A percentile compares a stretch with the other conserved stretches of the same genome.
Evolutionary conservation across 92 coral and sea anemone genomes (phyloP).

Genomic region (Ricordea florida): DNA sequence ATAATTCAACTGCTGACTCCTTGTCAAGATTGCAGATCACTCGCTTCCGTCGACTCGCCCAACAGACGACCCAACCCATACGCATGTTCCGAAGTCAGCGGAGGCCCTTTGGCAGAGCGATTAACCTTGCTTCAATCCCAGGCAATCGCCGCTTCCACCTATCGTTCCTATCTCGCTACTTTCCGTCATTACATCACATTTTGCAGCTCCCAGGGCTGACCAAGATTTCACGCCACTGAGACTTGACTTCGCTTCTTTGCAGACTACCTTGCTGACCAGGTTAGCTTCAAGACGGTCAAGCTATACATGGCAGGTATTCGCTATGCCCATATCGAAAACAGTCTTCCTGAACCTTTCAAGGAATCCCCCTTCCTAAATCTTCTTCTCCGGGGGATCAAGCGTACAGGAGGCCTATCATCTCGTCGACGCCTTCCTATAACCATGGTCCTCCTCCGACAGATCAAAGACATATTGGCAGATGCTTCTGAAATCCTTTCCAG

Average conservation of each 20-base stretch:
- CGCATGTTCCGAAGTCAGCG: not conserved
- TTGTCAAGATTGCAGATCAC: not conserved
- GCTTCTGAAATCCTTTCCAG: not conserved
- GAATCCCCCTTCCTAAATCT: not conserved
- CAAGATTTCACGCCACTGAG: not conserved
- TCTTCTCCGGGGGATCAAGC: not conserved
- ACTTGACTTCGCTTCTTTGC: not conserved
- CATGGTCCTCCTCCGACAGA: not conserved
- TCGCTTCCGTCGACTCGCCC: conserved; percentile 4
- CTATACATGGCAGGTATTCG: not conserved
- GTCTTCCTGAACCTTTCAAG: not conserved
- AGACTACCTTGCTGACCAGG: not conserved
- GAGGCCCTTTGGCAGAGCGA: not conserved
- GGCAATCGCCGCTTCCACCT: not conserved
- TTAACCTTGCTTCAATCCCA: not conserved
- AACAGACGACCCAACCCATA: not conserved
- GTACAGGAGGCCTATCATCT: not conserved
- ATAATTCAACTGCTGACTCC: not conserved
- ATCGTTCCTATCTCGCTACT: no score
- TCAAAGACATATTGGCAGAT: not conserved
- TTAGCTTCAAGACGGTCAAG: conserved; percentile 2
- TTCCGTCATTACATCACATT: conserved; percentile 1
- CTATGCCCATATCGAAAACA: not conserved
- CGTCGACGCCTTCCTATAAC: conserved; percentile 8
- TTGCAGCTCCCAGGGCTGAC: not conserved